Evolutionary conservation across 1,140 invertebrate species (phyloP).

Genomic region (Neodiprion virginianus): DNA sequence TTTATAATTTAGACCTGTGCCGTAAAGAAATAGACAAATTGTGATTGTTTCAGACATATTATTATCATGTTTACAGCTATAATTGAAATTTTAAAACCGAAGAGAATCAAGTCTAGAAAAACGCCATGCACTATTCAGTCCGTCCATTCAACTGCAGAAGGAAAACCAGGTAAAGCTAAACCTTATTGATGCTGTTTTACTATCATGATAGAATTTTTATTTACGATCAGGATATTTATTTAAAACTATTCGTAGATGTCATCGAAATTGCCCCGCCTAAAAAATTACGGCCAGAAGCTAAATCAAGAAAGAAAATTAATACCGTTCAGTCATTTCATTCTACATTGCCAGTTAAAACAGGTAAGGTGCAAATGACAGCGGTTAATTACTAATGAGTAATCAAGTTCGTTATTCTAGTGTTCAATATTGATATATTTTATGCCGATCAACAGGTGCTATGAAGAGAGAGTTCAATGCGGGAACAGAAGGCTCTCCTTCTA

Average conservation of each 20-base stretch:
- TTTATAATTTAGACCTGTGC: too few species aligned
- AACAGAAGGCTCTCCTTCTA: conserved; percentile 35
- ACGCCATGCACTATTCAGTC: background rate
- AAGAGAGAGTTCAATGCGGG: conserved; percentile 41
- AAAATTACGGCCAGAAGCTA: conserved; percentile 26
- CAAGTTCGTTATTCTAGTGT: conserved; percentile 1
- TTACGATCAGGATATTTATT: too few species aligned
- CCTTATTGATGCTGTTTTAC: background rate
- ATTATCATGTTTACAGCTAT: background rate
- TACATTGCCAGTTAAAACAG: conserved; percentile 19
- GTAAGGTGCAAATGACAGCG: background rate
- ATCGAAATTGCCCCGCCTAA: background rate
- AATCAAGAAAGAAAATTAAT: conserved; percentile 32
- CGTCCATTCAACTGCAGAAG: background rate
- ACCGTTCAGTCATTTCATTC: conserved; percentile 31
- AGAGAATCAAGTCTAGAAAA: conserved; percentile 3
- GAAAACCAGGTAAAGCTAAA: background rate
- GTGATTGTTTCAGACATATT: too few species aligned
- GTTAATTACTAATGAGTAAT: conserved; percentile 6
- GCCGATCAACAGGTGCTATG: background rate
- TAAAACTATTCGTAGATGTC: background rate
- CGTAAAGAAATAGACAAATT: too few species aligned
- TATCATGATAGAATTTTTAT: too few species aligned
- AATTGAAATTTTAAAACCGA: background rate
- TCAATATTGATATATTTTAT: background rate